Evolutionary conservation across 2,113 vertebrate genomes (phyloP).

Genomic region (Haemorhous mexicanus): DNA sequence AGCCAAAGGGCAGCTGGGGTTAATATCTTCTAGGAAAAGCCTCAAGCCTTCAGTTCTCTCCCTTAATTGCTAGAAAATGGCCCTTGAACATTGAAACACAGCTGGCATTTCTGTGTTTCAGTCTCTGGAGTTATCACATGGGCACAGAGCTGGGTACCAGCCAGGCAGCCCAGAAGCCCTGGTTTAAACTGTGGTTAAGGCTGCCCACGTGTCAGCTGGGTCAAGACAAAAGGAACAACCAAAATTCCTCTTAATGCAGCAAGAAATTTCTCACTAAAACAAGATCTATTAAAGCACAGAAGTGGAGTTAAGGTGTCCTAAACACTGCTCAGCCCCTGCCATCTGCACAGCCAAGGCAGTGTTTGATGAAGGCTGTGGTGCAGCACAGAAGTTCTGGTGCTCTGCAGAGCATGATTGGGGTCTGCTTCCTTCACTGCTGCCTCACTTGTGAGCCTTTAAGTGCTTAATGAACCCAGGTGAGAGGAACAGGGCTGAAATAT

Average conservation of each 20-base stretch:
- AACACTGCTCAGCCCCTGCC: background rate
- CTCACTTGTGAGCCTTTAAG: slow-evolving; percentile 11
- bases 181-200: background rate
- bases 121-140: background rate
- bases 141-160: background rate
- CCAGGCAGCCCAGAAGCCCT: background rate
- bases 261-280: background rate
- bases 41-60: background rate
- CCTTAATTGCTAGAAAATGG: slow-evolving; percentile 35
- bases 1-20: background rate
- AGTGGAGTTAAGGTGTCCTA: background rate
- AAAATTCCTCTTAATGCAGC: background rate
- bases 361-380: background rate
- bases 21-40: background rate
- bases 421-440: background rate
- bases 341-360: background rate
- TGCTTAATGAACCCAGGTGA: slow-evolving; percentile 32
- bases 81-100: background rate
- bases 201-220: background rate
- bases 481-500: slow-evolving; percentile 41
- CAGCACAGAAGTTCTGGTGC: background rate
- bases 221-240: background rate
- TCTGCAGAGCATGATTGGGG: background rate
- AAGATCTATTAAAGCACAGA: background rate
- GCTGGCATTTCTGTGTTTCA: background rate